A percentile compares a stretch with the other conserved stretches of the same genome.
Conservation (phyloP, 1,140 invertebrate genomes). For the Diorhabda sublineata region DNA sequence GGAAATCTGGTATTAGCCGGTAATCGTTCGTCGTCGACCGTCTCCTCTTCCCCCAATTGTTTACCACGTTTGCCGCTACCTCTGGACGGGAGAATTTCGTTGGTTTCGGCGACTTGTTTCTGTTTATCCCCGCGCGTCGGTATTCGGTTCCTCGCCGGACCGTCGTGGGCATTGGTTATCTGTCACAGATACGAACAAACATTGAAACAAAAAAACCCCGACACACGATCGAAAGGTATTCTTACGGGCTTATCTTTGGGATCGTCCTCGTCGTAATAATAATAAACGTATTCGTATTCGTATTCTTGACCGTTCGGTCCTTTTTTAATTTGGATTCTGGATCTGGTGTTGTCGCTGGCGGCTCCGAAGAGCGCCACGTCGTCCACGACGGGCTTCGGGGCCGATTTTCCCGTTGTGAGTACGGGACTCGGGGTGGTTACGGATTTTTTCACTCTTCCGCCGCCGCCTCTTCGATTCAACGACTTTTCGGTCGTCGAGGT, state of each 20-base stretch:
- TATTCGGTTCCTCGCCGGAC: conserved; percentile 52
- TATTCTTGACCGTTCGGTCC: conserved; percentile 87
- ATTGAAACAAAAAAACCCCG: too few species aligned
- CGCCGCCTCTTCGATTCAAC: conserved; percentile 16
- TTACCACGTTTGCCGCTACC: conserved; percentile 53
- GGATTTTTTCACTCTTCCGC: conserved; percentile 35
- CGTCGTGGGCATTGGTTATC: conserved; percentile 55
- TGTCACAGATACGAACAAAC: neutral
- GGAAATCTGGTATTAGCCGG: conserved; percentile 76
- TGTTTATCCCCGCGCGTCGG: conserved; percentile 58
- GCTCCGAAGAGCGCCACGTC: conserved; percentile 39
- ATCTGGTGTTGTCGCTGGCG: conserved; percentile 52
- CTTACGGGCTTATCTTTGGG: conserved; percentile 28
- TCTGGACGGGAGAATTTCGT: conserved; percentile 62
- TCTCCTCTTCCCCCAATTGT: conserved; percentile 54
- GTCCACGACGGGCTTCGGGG: conserved; percentile 29
- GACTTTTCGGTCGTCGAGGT: conserved; percentile 25
- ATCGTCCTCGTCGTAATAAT: conserved; percentile 78
- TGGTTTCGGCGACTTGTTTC: conserved; percentile 52
- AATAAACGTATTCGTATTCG: conserved; percentile 88
- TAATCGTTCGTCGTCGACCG: conserved; percentile 60
- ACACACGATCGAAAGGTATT: neutral
- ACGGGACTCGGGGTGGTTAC: conserved; percentile 35
- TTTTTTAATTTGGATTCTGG: conserved; percentile 76
- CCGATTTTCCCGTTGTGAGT: conserved; percentile 38